These are phyloP conservation scores for Grammomys surdaster DNA, from an alignment of 2,113 vertebrate species.

Conservation along the genomic window DNA sequence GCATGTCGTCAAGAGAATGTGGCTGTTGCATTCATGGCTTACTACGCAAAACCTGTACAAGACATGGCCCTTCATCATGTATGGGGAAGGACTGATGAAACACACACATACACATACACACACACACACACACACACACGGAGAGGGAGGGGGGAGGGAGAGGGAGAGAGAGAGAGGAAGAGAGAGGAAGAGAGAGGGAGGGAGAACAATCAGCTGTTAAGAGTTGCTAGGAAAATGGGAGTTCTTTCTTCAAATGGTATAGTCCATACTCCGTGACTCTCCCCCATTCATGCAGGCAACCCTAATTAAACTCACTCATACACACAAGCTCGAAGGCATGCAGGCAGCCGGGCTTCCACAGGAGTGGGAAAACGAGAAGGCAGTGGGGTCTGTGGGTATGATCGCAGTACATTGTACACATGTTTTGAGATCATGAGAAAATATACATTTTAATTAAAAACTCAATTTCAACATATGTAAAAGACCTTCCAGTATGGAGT, in stretches of 20 bases:
- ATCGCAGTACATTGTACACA: not conserved
- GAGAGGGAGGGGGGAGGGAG: too few relatives aligned
- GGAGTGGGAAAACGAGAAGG: not conserved
- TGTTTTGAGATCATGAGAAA: not conserved
- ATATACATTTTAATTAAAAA: not conserved
- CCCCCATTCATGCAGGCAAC: not conserved
- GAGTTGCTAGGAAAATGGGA: not conserved
- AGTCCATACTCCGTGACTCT: not conserved
- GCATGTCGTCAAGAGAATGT: fast-evolving
- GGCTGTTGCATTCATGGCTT: not conserved
- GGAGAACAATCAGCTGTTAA: too few relatives aligned
- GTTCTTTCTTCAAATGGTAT: not conserved
- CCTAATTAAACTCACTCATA: not conserved
- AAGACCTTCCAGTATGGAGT: not conserved
- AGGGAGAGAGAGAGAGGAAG: too few relatives aligned
- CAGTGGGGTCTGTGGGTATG: not conserved
- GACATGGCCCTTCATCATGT: not conserved
- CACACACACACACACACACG: too few relatives aligned
- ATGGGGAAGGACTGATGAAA: not conserved
- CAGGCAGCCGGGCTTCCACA: not conserved
- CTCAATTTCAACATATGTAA: not conserved
- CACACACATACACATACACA: not conserved
- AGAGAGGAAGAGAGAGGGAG: too few relatives aligned
- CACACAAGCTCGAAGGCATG: too few relatives aligned
- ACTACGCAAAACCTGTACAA: not conserved